phyloP scores from a whole-genome alignment of 2,888 invertebrate genomes.

The Rhopalosiphum nymphaeae region DNA sequence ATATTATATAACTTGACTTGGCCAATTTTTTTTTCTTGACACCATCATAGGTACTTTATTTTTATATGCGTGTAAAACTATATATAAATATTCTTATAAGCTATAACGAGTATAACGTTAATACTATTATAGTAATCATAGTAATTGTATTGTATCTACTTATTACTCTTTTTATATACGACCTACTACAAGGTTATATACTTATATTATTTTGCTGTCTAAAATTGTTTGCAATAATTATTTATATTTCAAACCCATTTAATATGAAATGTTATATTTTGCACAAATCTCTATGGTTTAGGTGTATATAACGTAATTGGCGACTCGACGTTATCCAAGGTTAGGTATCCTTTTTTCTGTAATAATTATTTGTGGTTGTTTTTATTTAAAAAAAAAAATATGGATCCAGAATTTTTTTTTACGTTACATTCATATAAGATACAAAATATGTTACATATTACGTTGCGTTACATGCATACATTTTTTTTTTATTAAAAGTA shows the following conservation, averaged over 20 bases:
- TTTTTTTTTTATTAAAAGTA: background rate
- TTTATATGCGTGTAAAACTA: background rate
- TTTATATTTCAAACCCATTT: background rate
- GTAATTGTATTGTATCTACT: background rate
- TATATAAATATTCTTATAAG: background rate
- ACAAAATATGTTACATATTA: background rate
- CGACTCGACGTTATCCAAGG: background rate
- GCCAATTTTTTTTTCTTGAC: background rate
- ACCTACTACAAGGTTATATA: background rate
- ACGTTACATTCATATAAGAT: background rate
- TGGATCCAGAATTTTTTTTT: background rate
- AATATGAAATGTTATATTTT: background rate
- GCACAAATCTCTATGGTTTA: background rate
- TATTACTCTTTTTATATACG: background rate
- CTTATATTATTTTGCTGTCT: background rate
- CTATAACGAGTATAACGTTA: no score
- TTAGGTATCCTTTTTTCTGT: background rate
- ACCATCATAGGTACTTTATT: background rate
- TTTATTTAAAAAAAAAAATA: background rate
- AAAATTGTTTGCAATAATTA: background rate
- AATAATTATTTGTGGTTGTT: background rate
- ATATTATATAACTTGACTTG: background rate
- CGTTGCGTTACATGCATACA: background rate
- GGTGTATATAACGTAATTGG: background rate
- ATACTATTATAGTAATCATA: background rate